Evolutionary conservation across 1,140 invertebrate genomes (phyloP), one percentile per base, ranked within the genome.

Genomic region (Akabosia matsudoensis): DNA sequence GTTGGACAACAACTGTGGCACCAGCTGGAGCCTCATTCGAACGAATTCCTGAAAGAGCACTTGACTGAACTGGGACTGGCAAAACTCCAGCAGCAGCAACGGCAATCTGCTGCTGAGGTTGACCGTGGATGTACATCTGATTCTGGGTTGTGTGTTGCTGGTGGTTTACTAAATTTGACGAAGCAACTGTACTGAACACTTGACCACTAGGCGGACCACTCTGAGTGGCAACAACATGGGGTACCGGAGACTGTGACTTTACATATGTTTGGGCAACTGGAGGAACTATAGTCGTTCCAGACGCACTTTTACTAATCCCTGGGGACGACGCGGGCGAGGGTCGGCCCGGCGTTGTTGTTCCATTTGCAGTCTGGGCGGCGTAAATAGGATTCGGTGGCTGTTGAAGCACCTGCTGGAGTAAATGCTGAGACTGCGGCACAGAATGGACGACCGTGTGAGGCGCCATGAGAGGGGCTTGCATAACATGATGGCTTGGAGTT

Each of bases 271-370:
- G n/a, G n/a, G 54, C 54, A 3, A 67, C 61, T 2, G 61, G 61
- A 30, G 61, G 61, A 3, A 67, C 82, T 93, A 93, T 81, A 93
- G 91, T 82, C 93, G 92, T 83, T 93, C n/a, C n/a, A n/a, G 93
- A 79, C 93, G 92, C 81, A 91, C 86, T 30, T 88, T 87, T 10
- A 87, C 85, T 31, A 31, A 31, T n/a, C 10, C 52, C 74, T 83
- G 70, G 33, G 56, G 75, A 28, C 78, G 70, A 16, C n/a, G 61
- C 61, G 28, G 61, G 61, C 4, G 61, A 30, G 75, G 56, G 61
- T 30, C 28, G 22, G 61, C 61, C 22, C 26, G 22, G 80, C 56
- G 10, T 67, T 77, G 70, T 78, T 84, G 84, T 61, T 83, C 84
- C 33, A 78, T 51, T 61, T 77, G 82, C 77, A 73, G n/a, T n/a